Conservation (phyloP, 2,797 vertebrate species). For the Coregonus ussuriensis region DNA sequence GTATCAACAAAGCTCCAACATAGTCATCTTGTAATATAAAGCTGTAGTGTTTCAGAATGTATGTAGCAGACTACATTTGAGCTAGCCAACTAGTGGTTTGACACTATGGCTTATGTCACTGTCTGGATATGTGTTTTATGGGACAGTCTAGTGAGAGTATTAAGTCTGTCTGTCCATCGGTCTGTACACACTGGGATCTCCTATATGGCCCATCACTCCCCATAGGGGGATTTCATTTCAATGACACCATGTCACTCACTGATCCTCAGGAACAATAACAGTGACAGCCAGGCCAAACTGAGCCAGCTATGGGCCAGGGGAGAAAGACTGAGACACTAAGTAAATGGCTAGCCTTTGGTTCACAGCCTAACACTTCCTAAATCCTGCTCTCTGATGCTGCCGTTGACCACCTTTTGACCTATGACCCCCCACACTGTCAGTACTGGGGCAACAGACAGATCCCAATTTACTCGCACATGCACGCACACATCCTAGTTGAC, state of each 20-base stretch:
- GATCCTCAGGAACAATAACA: too few species aligned
- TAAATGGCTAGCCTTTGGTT: not conserved
- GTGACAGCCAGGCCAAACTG: too few species aligned
- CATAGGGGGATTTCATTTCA: too few species aligned
- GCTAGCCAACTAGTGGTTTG: too few species aligned
- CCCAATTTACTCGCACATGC: not conserved
- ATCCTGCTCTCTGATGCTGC: too few species aligned
- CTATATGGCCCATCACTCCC: not conserved
- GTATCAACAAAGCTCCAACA: not conserved
- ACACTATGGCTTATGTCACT: not conserved
- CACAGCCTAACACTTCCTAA: not conserved
- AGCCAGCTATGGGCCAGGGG: too few species aligned
- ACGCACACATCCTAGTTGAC: slow-evolving; percentile 12
- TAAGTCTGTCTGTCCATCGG: not conserved
- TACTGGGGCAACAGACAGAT: not conserved
- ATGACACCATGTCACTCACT: too few species aligned
- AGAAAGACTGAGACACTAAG: not conserved
- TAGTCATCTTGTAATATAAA: not conserved
- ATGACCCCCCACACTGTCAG: too few species aligned
- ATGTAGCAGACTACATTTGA: not conserved
- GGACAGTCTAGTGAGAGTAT: not conserved
- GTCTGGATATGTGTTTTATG: not conserved
- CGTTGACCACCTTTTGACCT: not conserved
- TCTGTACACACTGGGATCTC: not conserved
- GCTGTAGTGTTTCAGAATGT: not conserved